phyloP scores from a whole-genome alignment of 2,113 vertebrate species.

The Colinus virginianus region DNA sequence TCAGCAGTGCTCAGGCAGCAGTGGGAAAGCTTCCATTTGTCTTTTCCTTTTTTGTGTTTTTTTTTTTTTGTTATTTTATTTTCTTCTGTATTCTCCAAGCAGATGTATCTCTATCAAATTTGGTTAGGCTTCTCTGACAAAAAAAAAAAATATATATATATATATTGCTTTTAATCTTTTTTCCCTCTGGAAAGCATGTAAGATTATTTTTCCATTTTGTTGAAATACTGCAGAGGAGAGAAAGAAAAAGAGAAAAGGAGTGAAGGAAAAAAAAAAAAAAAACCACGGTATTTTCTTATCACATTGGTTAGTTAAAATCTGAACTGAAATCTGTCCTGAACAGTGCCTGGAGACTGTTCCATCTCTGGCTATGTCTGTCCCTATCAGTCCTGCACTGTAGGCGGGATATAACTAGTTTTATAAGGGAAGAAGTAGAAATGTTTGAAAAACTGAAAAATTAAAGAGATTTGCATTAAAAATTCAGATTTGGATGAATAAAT shows the following conservation, averaged over 20 bases:
- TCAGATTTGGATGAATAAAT: constrained; percentile 55
- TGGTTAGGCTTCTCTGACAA: constrained; percentile 16
- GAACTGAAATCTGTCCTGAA: constrained; percentile 57
- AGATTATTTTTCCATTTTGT: constrained; percentile 27
- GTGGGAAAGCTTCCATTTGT: constrained; percentile 47
- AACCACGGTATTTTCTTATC: not conserved
- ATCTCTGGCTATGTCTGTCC: not conserved
- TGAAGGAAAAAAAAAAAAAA: not conserved
- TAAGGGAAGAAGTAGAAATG: constrained; percentile 16
- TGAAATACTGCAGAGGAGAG: constrained; percentile 28
- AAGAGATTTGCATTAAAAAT: constrained; percentile 56
- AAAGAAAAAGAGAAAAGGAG: not conserved
- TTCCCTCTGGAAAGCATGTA: constrained; percentile 5
- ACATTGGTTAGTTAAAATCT: constrained; percentile 39
- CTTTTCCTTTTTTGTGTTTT: not conserved
- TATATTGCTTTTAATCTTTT: not conserved
- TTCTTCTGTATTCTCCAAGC: not conserved
- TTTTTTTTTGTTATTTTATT: not conserved
- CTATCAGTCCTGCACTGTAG: not conserved
- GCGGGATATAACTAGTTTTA: not conserved
- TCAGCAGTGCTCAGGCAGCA: constrained; percentile 44
- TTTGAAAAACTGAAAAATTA: constrained; percentile 9
- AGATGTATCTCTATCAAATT: constrained; percentile 55
- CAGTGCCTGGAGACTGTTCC: constrained; percentile 21
- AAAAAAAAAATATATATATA: not conserved